Percentiles rank a stretch among this genome's conserved stretches.
phyloP scores from a whole-genome alignment of 2,888 invertebrate genomes.

The Clostera curtula region DNA sequence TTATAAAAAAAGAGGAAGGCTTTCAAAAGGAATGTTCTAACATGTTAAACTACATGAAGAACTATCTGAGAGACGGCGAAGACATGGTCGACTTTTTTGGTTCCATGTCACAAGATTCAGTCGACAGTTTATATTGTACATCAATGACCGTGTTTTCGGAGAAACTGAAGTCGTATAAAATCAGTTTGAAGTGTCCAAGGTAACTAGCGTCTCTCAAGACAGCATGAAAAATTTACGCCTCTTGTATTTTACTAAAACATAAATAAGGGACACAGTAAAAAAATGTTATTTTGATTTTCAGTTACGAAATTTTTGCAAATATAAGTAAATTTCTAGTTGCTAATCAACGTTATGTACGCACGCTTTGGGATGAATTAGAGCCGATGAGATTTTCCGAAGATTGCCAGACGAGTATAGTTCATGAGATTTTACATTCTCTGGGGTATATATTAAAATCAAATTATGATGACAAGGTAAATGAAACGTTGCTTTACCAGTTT shows the following conservation, averaged over 20 bases:
- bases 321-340: constrained; percentile 66
- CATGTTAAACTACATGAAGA: constrained; percentile 65
- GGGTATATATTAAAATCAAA: constrained; percentile 69
- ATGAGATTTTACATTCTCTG: constrained; percentile 76
- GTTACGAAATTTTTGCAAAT: constrained; percentile 70
- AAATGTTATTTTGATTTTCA: constrained; percentile 24
- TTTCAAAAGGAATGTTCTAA: constrained; percentile 40
- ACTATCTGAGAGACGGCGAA: constrained; percentile 57
- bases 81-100: constrained; percentile 46
- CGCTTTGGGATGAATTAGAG: constrained; percentile 70
- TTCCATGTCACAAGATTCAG: constrained; percentile 28
- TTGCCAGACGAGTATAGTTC: constrained; percentile 76
- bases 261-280: constrained; percentile 2
- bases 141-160: constrained; percentile 34
- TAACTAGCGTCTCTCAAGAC: constrained; percentile 17
- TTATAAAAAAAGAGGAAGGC: constrained; percentile 50
- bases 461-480: constrained; percentile 56
- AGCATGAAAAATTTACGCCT: constrained; percentile 5
- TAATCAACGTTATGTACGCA: constrained; percentile 66
- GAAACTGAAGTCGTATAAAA: constrained; percentile 37
- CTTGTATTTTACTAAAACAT: no score
- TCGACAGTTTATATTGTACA: constrained; percentile 20
- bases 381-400: constrained; percentile 79
- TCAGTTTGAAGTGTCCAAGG: constrained; percentile 47
- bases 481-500: no score